phyloP scores from a whole-genome alignment of 2,113 vertebrate genomes.

The Elaphurus davidianus region DNA sequence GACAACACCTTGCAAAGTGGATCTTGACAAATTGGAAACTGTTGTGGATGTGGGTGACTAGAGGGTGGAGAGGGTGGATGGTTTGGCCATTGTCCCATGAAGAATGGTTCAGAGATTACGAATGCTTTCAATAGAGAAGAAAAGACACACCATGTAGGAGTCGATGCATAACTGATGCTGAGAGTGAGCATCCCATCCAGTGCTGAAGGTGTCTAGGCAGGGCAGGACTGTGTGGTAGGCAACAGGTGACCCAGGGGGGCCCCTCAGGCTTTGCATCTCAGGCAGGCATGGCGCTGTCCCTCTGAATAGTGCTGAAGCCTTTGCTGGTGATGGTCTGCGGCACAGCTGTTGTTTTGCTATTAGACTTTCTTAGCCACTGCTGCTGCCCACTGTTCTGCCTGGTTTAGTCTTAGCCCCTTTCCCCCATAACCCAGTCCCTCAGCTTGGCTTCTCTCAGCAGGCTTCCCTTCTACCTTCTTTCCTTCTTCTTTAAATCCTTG shows the following conservation, averaged over 20 bases:
- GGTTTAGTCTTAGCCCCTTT: background rate
- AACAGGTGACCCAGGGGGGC: background rate
- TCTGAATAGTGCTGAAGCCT: background rate
- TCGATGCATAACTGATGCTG: no score
- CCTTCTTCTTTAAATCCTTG: background rate
- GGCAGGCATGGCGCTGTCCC: background rate
- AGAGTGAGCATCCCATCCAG: background rate
- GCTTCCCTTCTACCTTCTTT: background rate
- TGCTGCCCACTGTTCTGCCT: background rate
- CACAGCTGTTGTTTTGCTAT: background rate
- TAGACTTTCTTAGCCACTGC: background rate
- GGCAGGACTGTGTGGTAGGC: background rate
- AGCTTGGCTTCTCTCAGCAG: background rate
- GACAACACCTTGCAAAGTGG: background rate
- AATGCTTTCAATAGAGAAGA: background rate
- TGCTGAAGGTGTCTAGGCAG: background rate
- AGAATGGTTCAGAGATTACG: background rate
- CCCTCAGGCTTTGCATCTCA: background rate
- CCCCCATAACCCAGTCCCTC: no score
- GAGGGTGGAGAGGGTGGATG: background rate
- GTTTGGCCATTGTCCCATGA: background rate
- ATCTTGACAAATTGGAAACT: background rate
- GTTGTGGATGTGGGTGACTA: background rate
- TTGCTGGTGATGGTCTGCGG: rapidly evolving
- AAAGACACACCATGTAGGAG: background rate